A percentile compares a stretch with the other conserved stretches of the same genome.
Conservation (phyloP, 2,888 invertebrate species). For the Eupeodes latifasciatus region DNA sequence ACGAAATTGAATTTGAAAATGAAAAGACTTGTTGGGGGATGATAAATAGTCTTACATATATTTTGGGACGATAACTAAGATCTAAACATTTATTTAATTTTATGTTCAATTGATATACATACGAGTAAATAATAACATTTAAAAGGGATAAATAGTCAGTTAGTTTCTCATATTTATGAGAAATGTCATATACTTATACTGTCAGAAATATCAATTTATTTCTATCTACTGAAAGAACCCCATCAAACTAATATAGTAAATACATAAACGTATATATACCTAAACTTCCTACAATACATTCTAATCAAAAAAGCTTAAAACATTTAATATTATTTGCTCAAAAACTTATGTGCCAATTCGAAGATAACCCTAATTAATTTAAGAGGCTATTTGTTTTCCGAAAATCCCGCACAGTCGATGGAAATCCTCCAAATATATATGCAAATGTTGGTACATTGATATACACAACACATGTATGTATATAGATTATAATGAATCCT, state of each 20-base stretch:
- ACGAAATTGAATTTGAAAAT: too few relatives aligned
- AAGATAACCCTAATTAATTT: conserved; percentile 57
- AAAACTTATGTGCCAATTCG: conserved; percentile 26
- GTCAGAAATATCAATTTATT: background rate
- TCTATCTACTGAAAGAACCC: background rate
- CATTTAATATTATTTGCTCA: conserved; percentile 46
- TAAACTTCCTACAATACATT: background rate
- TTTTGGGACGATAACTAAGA: too few relatives aligned
- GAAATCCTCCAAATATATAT: conserved; percentile 45
- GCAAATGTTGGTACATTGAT: too few relatives aligned
- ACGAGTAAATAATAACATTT: too few relatives aligned
- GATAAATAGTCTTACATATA: too few relatives aligned
- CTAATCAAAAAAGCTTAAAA: background rate
- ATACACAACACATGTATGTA: background rate
- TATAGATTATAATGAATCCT: conserved; percentile 23
- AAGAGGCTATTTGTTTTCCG: conserved; percentile 39
- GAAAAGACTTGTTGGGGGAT: too few relatives aligned
- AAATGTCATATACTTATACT: too few relatives aligned
- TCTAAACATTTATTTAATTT: too few relatives aligned
- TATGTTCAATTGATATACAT: too few relatives aligned
- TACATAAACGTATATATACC: background rate
- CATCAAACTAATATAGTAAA: background rate
- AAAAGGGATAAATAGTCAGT: too few relatives aligned
- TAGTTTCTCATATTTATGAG: too few relatives aligned
- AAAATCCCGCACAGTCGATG: background rate